Conservation (phyloP, 2,797 vertebrate species). For the Limnodromus scolopaceus region DNA sequence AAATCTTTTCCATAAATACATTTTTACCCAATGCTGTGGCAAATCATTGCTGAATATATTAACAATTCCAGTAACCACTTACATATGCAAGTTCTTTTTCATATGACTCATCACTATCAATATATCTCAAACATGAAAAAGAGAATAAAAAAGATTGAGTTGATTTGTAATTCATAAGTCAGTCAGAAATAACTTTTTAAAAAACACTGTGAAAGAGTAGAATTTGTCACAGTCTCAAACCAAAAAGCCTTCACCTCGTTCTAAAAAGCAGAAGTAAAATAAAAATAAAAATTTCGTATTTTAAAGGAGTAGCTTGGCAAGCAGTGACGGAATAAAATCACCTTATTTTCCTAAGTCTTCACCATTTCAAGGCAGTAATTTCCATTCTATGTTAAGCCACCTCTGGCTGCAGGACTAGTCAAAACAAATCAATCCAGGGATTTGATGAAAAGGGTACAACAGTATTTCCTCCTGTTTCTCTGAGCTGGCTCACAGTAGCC, state of each 20-base stretch:
- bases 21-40: neutral
- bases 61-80: constrained; percentile 30
- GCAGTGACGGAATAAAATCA: constrained; percentile 6
- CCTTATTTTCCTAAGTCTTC: neutral
- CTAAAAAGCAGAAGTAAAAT: neutral
- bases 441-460: neutral
- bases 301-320: neutral
- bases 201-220: neutral
- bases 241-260: neutral
- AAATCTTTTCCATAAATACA: neutral
- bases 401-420: neutral
- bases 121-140: constrained; percentile 13
- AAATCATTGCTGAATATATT: neutral
- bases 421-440: neutral
- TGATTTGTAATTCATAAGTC: constrained; percentile 11
- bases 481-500: neutral
- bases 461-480: neutral
- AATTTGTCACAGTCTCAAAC: neutral
- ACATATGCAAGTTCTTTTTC: neutral
- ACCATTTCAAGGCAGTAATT: constrained; percentile 2
- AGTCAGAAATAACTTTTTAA: neutral
- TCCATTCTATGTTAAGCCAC: neutral
- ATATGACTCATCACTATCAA: constrained; percentile 33
- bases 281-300: neutral
- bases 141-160: neutral